Percentiles rank a stretch among this genome's conserved stretches.
Conservation (phyloP, 2,888 invertebrate genomes). For the Eupithecia exiguata region DNA sequence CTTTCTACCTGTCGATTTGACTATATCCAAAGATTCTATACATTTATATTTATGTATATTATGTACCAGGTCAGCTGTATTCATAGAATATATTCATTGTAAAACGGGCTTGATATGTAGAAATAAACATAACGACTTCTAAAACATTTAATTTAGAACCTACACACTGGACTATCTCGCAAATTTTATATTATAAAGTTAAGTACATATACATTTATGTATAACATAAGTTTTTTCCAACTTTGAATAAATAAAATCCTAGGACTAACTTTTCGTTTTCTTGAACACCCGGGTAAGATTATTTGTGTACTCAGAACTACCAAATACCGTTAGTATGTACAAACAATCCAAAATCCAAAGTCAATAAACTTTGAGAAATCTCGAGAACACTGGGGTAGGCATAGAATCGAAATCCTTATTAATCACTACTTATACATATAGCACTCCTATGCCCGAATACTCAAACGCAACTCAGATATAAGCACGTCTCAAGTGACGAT, state of each 20-base stretch:
- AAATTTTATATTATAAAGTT: too few species aligned
- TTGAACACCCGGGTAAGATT: too few species aligned
- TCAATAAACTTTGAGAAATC: not conserved
- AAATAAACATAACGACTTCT: not conserved
- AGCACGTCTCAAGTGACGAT: too few species aligned
- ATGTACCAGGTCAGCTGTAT: too few species aligned
- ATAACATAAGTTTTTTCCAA: not conserved
- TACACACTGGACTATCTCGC: not conserved
- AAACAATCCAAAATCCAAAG: too few species aligned
- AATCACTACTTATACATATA: not conserved
- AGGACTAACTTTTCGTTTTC: not conserved
- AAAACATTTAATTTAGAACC: not conserved
- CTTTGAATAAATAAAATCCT: constrained; percentile 17
- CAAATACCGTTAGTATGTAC: not conserved
- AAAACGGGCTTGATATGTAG: not conserved
- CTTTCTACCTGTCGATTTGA: too few species aligned
- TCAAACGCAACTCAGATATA: too few species aligned
- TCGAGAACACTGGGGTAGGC: not conserved
- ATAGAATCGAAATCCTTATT: not conserved
- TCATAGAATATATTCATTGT: not conserved
- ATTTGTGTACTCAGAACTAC: not conserved
- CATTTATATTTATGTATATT: too few species aligned
- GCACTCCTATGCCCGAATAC: too few species aligned
- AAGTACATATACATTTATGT: too few species aligned
- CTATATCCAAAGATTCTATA: too few species aligned